These are phyloP conservation scores for Drosophila elegans DNA, from an alignment of 1,140 invertebrate species.

Conservation along the genomic window DNA sequence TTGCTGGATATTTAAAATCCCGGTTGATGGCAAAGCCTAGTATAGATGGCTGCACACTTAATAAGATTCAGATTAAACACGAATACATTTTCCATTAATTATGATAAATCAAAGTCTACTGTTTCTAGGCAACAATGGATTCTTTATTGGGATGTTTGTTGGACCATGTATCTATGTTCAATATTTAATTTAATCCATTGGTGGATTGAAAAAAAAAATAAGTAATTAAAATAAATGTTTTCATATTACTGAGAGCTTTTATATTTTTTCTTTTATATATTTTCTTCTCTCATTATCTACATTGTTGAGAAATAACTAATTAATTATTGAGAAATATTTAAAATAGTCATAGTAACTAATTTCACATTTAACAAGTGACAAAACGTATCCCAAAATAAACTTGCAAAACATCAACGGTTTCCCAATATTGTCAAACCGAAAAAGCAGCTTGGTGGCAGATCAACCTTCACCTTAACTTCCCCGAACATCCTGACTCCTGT, in stretches of 20 bases:
- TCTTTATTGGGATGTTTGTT: not conserved
- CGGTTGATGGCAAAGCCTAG: not conserved
- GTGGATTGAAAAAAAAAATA: no score
- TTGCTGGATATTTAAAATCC: not conserved
- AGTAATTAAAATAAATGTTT: not conserved
- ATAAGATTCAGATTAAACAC: not conserved
- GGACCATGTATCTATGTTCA: not conserved
- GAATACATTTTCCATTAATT: not conserved
- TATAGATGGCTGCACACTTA: not conserved
- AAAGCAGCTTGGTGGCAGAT: not conserved
- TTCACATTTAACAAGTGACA: no score
- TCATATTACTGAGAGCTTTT: no score
- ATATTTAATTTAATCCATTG: not conserved
- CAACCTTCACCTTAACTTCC: conserved; percentile 28
- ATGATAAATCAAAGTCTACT: not conserved
- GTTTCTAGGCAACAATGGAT: not conserved
- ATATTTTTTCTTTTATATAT: not conserved
- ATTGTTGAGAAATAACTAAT: no score
- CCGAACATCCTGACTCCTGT: conserved; percentile 2
- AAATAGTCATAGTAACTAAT: no score
- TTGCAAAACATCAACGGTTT: not conserved
- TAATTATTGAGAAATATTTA: no score
- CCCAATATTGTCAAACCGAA: not conserved
- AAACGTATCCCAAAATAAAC: no score
- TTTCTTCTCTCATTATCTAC: no score